phyloP scores from a whole-genome alignment of 2,888 invertebrate species.

The Caradrina kadenii region DNA sequence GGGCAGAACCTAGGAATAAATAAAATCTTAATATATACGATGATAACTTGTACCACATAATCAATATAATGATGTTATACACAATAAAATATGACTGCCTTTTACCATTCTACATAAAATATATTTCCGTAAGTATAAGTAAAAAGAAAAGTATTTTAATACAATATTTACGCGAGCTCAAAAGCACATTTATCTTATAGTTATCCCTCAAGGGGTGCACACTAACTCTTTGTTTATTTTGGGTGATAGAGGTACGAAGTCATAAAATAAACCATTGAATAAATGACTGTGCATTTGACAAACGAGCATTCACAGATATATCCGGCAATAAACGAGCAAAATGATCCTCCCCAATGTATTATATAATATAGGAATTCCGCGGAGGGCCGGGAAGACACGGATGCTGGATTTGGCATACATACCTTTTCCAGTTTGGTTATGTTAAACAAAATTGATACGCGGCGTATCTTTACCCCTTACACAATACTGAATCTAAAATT shows the following conservation, averaged over 20 bases:
- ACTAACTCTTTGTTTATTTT: constrained; percentile 70
- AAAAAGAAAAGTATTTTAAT: constrained; percentile 57
- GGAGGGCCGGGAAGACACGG: constrained; percentile 82
- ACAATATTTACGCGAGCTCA: constrained; percentile 62
- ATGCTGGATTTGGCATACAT: constrained; percentile 81
- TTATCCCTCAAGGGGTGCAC: constrained; percentile 59
- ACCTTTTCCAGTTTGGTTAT: constrained; percentile 74
- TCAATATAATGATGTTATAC: not conserved
- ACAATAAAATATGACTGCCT: not conserved
- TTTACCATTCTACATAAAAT: not conserved
- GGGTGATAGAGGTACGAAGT: constrained; percentile 66
- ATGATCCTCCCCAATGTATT: constrained; percentile 88
- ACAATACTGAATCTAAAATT: constrained; percentile 17
- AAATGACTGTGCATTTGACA: constrained; percentile 90
- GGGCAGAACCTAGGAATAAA: too few species aligned
- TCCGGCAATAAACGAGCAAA: constrained; percentile 87
- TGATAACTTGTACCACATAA: not conserved
- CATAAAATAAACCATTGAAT: constrained; percentile 83
- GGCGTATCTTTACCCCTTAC: constrained; percentile 13
- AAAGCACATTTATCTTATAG: constrained; percentile 64
- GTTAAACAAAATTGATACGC: constrained; percentile 54
- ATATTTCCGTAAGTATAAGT: constrained; percentile 22
- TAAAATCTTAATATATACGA: not conserved
- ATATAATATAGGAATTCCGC: constrained; percentile 86
- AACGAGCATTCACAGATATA: constrained; percentile 89